A percentile compares a stretch with the other conserved stretches of the same genome.
Evolutionary conservation across 2,888 invertebrate genomes (phyloP).

Genomic region (Ophioninae sp.): DNA sequence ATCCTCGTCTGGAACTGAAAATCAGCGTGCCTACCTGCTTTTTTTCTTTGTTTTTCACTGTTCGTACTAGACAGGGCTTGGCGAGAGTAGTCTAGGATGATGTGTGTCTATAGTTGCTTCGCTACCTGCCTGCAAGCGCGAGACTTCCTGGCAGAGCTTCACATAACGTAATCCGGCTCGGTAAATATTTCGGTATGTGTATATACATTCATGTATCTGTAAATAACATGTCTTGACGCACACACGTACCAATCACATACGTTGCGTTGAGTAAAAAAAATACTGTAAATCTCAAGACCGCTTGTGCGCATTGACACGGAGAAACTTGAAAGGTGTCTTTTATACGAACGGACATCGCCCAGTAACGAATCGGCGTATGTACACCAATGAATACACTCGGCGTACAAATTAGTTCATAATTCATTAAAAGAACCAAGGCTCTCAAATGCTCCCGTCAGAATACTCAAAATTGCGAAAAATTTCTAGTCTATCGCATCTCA

Average conservation of each 20-base stretch:
- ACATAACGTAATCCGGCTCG: conserved; percentile 23
- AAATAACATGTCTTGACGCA: conserved; percentile 1
- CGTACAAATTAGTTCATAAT: background rate
- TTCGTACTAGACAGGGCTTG: conserved; percentile 58
- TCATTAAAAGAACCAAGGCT: background rate
- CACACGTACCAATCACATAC: conserved; percentile 24
- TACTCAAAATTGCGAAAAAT: background rate
- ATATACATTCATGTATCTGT: background rate
- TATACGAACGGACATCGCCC: background rate
- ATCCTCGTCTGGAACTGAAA: conserved; percentile 48
- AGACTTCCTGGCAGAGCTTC: conserved; percentile 54
- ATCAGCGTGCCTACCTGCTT: conserved; percentile 60
- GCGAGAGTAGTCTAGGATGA: conserved; percentile 55
- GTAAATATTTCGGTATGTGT: conserved; percentile 30
- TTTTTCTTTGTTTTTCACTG: conserved; percentile 61
- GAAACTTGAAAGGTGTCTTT: background rate
- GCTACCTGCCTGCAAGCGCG: conserved; percentile 76
- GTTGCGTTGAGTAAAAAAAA: conserved; percentile 4
- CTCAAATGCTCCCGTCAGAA: background rate
- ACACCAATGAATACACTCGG: background rate
- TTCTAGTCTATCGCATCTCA: background rate
- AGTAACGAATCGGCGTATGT: background rate
- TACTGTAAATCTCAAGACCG: background rate
- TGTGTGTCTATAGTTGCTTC: conserved; percentile 68
- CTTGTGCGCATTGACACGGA: background rate